A percentile compares a stretch with the other conserved stretches of the same genome.
These are phyloP conservation scores for Aporophyla lueneburgensis DNA, from an alignment of 2,888 invertebrate species.

Conservation along the genomic window DNA sequence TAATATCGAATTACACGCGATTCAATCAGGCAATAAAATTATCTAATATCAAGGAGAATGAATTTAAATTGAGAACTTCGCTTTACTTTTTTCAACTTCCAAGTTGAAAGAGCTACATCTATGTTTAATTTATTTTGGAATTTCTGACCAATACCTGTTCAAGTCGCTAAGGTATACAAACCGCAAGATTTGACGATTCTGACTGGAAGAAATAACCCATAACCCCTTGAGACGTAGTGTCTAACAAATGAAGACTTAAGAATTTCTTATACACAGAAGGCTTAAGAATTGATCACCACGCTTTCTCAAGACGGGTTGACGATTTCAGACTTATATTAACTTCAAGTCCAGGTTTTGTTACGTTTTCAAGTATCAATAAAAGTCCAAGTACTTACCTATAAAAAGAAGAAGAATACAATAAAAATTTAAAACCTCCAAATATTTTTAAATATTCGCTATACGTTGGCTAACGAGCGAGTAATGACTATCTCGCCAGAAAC, in stretches of 20 bases:
- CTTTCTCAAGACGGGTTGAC: too few relatives aligned
- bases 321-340: too few relatives aligned
- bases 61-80: conserved; percentile 26
- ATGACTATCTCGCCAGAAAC: conserved; percentile 48
- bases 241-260: too few relatives aligned
- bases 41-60: conserved; percentile 16
- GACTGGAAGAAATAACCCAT: not conserved
- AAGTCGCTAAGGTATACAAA: not conserved
- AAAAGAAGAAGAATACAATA: too few relatives aligned
- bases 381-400: too few relatives aligned
- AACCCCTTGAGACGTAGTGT: not conserved
- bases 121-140: not conserved
- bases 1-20: conserved; percentile 33
- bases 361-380: too few relatives aligned
- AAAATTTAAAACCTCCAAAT: not conserved
- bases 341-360: too few relatives aligned
- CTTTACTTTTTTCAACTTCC: not conserved
- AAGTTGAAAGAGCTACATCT: not conserved
- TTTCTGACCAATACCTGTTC: not conserved
- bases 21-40: conserved; percentile 11
- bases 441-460: not conserved
- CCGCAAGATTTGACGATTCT: not conserved
- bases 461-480: conserved; percentile 30
- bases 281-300: too few relatives aligned
- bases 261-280: too few relatives aligned